Base-by-base conservation (phyloP, 2,113 vertebrate genomes). In the Gymnorhina tibicen region DNA sequence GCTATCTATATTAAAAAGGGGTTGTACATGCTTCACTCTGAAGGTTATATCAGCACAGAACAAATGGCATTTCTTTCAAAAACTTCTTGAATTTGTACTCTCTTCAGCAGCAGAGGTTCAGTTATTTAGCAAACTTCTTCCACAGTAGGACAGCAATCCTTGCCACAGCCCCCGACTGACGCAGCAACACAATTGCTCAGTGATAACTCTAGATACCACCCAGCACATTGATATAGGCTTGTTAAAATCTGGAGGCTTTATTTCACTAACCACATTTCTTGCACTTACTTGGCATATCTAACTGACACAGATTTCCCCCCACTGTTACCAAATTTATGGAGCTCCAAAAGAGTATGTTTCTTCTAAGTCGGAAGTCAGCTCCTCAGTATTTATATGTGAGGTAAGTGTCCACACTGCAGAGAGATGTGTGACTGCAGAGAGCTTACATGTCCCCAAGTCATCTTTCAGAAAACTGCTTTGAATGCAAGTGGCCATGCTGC, bases 401-500 rank as follows among this genome's bases (percentile, higher is more conserved):
- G 13, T 27, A 47, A 39, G 6, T 13, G 7, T 30, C 32, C 9
- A 5, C 0, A 0, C 23, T 75, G 70, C 60, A 82, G 18, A 27
- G 32, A 59, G 69, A 39, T 13, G 7, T 16, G 6, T 68, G 35
- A 44, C 23, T 80, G 58, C 18, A 64, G 17, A 0, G 4, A 85
- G 10, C 5, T 62, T 63, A 6, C 8, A 7, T 3, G 27, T 21
- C n/a, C 44, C 26, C 20, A 47, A 1, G 42, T 8, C 67, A 44
- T 21, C 39, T 67, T 66, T 28, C 49, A 60, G 50, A 3, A 1
- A 81, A 47, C 13, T 2, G 1, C 22, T 52, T n/a, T 21, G 60
- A 58, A 49, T 5, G 12, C 1, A 5, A 67, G 23, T 15, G 28
- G 22, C 30, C 1, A 0, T 2, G 6, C 49, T 81, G 27, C 37